Evolutionary conservation across 2,888 invertebrate species (phyloP), one percentile per base, ranked within the genome.

Genomic region (Xanthorhoe spadicearia): DNA sequence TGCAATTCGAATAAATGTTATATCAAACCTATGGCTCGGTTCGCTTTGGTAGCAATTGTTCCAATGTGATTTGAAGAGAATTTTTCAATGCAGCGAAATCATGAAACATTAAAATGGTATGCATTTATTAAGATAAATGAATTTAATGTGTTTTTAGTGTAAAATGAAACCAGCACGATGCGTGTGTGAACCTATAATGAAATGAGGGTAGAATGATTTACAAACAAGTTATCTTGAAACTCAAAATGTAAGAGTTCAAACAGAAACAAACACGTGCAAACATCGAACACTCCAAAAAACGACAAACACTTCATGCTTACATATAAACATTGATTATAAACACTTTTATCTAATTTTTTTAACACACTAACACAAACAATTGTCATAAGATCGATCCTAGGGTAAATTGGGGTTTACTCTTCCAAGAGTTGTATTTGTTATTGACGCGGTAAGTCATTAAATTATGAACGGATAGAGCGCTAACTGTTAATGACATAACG

Each of bases 1-100:
- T 88, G 87, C 86, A 88, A 87, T 85, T 88, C 87, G 87, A 90
- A 86, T 88, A 79, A 88, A 85, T 82, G 78, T 79, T 77, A 90
- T 90, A 89, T 92, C 92, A 92, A 93, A 93, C 92, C 92, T 93
- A 93, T 93, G 71, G 90, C 92, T 88, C 86, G 83, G 86, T 91
- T 93, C 85, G 92, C 92, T 92, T 83, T 80, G 78, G 81, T 82
- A 82, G 80, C 83, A 81, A 81, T 78, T 83, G 83, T 77, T 84
- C 88, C 89, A 83, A 86, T 84, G 83, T 76, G 82, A 83, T 83
- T 83, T 75, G 86, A 77, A 80, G 87, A 79, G 70, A 80, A 80
- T 80, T 82, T 43, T 82, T 86, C 85, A 87, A 90, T 86, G 83
- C 92, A 86, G 84, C 87, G 86, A 82, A 83, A 80, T 87, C 92